These are phyloP conservation scores for Entomyzon cyanotis DNA, from an alignment of 2,113 vertebrate genomes.

Conservation along the genomic window DNA sequence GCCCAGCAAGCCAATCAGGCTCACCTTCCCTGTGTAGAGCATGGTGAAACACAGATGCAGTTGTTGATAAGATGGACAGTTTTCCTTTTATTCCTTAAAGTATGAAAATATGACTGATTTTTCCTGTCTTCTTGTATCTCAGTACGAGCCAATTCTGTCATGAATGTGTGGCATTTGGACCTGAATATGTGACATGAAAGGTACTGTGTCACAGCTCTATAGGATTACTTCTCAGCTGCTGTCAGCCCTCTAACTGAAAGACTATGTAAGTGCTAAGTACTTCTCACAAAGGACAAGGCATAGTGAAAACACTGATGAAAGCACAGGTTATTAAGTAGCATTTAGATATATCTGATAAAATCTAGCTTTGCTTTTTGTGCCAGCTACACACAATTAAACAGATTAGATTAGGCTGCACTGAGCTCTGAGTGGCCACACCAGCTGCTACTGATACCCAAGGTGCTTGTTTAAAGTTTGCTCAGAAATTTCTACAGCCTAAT, in stretches of 20 bases:
- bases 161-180: not conserved
- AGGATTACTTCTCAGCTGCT: not conserved
- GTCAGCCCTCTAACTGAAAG: conserved; percentile 10
- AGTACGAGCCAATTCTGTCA: not conserved
- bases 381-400: conserved; percentile 28
- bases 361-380: not conserved
- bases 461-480: not conserved
- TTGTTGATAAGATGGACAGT: not conserved
- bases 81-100: not conserved
- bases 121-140: not conserved
- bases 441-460: not conserved
- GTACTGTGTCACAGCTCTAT: conserved; percentile 24
- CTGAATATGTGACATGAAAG: not conserved
- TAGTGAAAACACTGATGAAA: conserved; percentile 13
- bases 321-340: not conserved
- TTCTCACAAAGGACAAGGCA: not conserved
- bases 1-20: no score
- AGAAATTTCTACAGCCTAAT: not conserved
- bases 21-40: not conserved
- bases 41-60: not conserved
- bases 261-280: conserved; percentile 7
- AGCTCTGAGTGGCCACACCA: not conserved
- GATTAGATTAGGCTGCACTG: not conserved
- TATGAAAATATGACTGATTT: not conserved
- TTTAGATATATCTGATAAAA: conserved; percentile 27